Evolutionary conservation across 2,888 invertebrate species (phyloP).

Genomic region (Ichneumoninae sp.): DNA sequence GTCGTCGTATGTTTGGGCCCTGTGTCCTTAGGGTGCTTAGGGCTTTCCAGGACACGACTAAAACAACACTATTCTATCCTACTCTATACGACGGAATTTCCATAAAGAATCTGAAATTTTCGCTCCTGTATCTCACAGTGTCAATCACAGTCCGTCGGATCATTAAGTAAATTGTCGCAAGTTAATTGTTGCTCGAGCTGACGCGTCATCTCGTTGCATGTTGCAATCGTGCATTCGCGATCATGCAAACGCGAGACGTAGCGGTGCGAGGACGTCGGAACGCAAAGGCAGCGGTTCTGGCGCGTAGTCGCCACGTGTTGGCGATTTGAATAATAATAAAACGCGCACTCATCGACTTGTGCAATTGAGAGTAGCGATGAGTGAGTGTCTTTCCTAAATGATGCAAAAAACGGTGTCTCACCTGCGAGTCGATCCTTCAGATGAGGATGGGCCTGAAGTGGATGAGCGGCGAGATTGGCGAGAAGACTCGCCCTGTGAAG

Average conservation of each 20-base stretch:
- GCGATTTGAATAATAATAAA: constrained; percentile 11
- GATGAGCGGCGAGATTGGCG: constrained; percentile 82
- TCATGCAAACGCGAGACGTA: background rate
- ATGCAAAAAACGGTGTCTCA: constrained; percentile 64
- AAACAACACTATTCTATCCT: no score
- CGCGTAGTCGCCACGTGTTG: background rate
- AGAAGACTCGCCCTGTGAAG: constrained; percentile 81
- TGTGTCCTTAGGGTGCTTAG: no score
- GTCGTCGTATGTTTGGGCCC: no score
- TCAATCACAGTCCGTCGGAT: background rate
- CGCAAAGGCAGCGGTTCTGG: background rate
- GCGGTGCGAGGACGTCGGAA: background rate
- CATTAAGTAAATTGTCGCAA: background rate
- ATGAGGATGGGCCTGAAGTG: constrained; percentile 82
- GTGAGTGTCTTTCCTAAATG: constrained; percentile 20
- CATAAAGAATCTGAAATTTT: background rate
- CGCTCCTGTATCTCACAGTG: background rate
- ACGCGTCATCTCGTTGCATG: background rate
- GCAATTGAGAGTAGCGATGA: background rate
- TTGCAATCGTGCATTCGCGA: background rate
- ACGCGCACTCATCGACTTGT: background rate
- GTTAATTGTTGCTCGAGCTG: background rate
- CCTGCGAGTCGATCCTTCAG: constrained; percentile 82
- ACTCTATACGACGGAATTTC: background rate
- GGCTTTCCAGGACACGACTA: no score